These are phyloP conservation scores for Scarus forsteni DNA, from an alignment of 2,797 vertebrate species.

Conservation along the genomic window DNA sequence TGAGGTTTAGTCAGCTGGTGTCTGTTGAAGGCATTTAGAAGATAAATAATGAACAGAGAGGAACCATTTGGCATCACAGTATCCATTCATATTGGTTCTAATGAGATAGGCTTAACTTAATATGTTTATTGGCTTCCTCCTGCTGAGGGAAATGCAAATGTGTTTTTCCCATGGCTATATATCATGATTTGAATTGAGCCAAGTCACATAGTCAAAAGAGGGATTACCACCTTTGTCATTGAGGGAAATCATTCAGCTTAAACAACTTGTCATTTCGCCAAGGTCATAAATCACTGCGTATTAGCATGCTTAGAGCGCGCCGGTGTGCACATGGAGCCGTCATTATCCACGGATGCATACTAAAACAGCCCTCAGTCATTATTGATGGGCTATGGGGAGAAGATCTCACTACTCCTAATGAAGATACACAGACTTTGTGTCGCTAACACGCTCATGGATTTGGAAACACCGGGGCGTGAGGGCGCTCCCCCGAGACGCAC, in stretches of 20 bases:
- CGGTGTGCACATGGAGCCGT: constrained; percentile 26
- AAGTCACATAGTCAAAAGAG: constrained; percentile 62
- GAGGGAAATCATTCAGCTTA: constrained; percentile 70
- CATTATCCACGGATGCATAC: constrained; percentile 54
- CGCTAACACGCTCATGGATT: constrained; percentile 12
- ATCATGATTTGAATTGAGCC: constrained; percentile 57
- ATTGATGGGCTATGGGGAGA: constrained; percentile 66
- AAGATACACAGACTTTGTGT: constrained; percentile 51
- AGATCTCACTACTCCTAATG: constrained; percentile 52
- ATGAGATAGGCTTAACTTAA: constrained; percentile 58
- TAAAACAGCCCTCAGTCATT: constrained; percentile 58
- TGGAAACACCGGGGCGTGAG: constrained; percentile 12
- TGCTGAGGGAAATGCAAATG: constrained; percentile 37
- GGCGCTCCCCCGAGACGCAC: constrained; percentile 22
- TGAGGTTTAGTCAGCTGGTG: constrained; percentile 23
- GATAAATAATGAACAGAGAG: constrained; percentile 36
- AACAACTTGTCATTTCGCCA: constrained; percentile 75
- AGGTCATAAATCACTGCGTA: constrained; percentile 72
- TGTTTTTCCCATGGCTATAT: constrained; percentile 48
- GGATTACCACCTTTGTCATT: constrained; percentile 72
- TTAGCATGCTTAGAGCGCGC: constrained; percentile 62
- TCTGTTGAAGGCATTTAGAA: constrained; percentile 17
- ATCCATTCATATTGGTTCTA: constrained; percentile 51
- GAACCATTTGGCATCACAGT: constrained; percentile 39
- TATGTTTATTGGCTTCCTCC: constrained; percentile 53